Evolutionary conservation across 2,888 invertebrate genomes (phyloP), one percentile per base, ranked within the genome.

Genomic region (Embidobia sp.): DNA sequence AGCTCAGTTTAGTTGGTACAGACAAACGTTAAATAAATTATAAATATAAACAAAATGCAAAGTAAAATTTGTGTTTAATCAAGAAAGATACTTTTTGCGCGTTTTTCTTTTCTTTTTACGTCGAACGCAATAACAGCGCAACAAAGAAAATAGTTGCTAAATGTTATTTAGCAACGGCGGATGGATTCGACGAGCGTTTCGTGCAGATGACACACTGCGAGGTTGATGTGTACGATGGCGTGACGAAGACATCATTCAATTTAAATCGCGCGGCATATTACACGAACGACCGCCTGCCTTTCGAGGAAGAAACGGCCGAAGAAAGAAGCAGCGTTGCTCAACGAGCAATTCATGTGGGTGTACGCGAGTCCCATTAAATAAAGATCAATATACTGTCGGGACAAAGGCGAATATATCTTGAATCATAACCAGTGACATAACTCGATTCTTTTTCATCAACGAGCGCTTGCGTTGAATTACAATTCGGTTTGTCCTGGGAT

Each of bases 241-340:
- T 46, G 31, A 18, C 49, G 31, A 49, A 49, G 49, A 51, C 51
- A 29, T 51, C 51, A 27, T 33, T 51, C 35, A 49, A 33, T 33
- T 49, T 16, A 49, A 18, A 49, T 49, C 10, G 29, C 48, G 5
- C 13, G 15, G 27, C 48, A 48, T 16, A 48, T 29, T 48, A 48
- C 29, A 16, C 15, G 16, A 29, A 16, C 22, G 31, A 29, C 29
- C 16, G 8, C 4, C 16, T 4, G 29, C 16, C 27, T 48, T 22
- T 42, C 10, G 22, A 42, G 11, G 11, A 42, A 22, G 18, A 40
- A 18, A 16, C 3, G 3, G 11, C 3, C 35, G 35, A 11, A 11
- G 13, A 10, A 35, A 29, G 8, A 8, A 10, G n/a, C n/a, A n/a
- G n/a, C n/a, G n/a, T n/a, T n/a, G n/a, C n/a, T n/a, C n/a, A 35